phyloP scores from a whole-genome alignment of 2,113 vertebrate genomes.

The Callionymus lyra region DNA sequence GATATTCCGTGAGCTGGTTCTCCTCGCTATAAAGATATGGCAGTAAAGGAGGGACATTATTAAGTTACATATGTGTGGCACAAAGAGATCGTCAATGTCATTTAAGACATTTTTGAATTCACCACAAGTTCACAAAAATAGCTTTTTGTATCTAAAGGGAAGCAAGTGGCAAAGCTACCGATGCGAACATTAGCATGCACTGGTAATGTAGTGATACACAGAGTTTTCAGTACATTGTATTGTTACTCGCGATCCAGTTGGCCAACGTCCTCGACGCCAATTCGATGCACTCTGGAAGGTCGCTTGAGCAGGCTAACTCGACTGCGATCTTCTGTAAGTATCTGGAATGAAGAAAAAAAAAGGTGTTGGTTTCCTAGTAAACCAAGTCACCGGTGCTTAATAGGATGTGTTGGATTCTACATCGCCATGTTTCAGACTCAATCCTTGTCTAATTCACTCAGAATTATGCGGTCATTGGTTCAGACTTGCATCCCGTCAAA shows the following conservation, averaged over 20 bases:
- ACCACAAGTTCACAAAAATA: not conserved
- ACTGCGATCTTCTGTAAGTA: slow-evolving; percentile 72
- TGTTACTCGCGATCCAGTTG: not conserved
- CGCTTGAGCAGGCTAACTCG: slow-evolving; percentile 69
- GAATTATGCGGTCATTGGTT: too few relatives aligned
- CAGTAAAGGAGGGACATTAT: not conserved
- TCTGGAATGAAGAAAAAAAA: slow-evolving; percentile 51
- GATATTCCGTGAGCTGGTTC: slow-evolving; percentile 69
- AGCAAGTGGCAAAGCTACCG: not conserved
- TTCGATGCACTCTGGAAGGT: slow-evolving; percentile 34
- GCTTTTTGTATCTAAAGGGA: not conserved
- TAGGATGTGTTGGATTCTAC: not conserved
- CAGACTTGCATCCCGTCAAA: too few relatives aligned
- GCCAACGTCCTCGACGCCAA: slow-evolving; percentile 26
- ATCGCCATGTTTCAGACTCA: not conserved
- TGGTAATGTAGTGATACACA: not conserved
- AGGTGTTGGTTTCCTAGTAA: not conserved
- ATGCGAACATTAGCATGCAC: not conserved
- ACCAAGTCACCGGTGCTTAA: not conserved
- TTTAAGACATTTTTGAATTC: not conserved
- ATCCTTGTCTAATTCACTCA: not conserved
- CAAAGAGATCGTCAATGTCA: not conserved
- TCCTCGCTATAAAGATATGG: slow-evolving; percentile 32
- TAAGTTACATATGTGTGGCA: not conserved
- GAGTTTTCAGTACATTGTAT: slow-evolving; percentile 53